Percentiles rank a stretch among this genome's conserved stretches.
Conservation (phyloP, 2,888 invertebrate species). For the Willowsia nigromaculata region DNA sequence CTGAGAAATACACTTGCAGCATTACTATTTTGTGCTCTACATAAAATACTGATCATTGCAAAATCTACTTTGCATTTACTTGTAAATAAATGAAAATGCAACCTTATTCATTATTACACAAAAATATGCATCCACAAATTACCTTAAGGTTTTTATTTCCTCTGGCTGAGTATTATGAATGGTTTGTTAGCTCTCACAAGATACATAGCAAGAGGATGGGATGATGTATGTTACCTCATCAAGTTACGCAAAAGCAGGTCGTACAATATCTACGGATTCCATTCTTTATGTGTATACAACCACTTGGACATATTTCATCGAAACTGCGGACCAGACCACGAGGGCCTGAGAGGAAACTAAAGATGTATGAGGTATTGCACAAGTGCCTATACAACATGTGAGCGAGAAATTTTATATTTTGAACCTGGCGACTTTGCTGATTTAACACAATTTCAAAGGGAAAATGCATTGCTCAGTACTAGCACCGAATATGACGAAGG, state of each 20-base stretch:
- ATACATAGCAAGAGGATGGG: not conserved
- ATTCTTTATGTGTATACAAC: not conserved
- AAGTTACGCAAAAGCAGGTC: conserved; percentile 34
- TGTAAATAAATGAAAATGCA: not conserved
- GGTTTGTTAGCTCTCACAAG: not conserved
- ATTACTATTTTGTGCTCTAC: not conserved
- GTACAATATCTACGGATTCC: not conserved
- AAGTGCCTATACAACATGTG: not conserved
- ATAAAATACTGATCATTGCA: not conserved
- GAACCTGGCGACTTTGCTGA: not conserved
- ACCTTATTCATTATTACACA: not conserved
- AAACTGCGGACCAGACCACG: not conserved
- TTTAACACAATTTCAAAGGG: not conserved
- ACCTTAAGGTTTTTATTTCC: conserved; percentile 17
- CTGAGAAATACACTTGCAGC: not conserved
- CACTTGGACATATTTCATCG: conserved; percentile 12
- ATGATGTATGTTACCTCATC: conserved; percentile 43
- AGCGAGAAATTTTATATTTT: not conserved
- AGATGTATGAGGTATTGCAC: not conserved
- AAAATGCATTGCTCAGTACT: not conserved
- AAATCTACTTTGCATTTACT: not conserved
- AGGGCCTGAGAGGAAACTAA: not conserved
- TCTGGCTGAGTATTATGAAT: not conserved
- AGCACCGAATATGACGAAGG: not conserved
- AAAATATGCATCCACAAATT: not conserved